Conservation (phyloP, 2,797 vertebrate species). For the Sarcoramphus papa region DNA sequence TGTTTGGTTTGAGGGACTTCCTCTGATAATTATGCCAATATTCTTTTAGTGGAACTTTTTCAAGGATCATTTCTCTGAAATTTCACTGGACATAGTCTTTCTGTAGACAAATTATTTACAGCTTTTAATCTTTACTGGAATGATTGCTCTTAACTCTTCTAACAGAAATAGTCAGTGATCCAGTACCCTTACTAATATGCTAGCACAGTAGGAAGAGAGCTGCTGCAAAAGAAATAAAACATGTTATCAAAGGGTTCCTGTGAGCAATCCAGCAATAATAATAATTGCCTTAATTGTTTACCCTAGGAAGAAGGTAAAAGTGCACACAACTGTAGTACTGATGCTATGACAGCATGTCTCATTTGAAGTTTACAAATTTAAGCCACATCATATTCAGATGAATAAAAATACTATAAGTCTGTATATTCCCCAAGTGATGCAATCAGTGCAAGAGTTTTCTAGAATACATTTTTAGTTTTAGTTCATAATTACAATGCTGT, state of each 20-base stretch:
- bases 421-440: neutral
- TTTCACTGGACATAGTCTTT: neutral
- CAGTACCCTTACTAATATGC: neutral
- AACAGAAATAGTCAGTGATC: neutral
- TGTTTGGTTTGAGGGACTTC: neutral
- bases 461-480: neutral
- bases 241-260: neutral
- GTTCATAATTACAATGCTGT: neutral
- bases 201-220: neutral
- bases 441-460: neutral
- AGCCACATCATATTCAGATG: neutral
- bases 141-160: neutral
- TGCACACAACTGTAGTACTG: neutral
- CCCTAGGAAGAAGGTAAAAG: neutral
- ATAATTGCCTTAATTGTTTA: neutral
- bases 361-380: neutral
- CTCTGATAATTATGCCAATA: neutral
- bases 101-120: neutral
- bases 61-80: neutral
- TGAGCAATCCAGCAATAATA: neutral
- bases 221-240: neutral
- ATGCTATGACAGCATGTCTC: neutral
- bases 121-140: neutral
- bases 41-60: neutral
- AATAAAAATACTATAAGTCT: neutral